Conservation (phyloP, 2,113 vertebrate species). For the Istiophorus platypterus region DNA sequence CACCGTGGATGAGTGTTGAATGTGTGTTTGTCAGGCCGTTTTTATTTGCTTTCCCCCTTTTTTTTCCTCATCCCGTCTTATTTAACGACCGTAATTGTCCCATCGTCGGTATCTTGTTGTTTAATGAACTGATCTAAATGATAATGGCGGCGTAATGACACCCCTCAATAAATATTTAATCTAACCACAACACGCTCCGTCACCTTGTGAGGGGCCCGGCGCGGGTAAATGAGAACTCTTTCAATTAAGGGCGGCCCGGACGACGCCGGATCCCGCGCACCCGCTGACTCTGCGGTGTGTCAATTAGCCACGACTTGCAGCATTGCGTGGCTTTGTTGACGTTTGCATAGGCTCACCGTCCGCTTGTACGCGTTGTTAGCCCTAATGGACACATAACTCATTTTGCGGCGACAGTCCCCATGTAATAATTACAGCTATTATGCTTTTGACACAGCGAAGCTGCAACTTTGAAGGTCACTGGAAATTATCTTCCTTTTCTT, state of each 20-base stretch:
- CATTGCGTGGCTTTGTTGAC: slow-evolving; percentile 54
- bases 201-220: slow-evolving; percentile 72
- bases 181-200: slow-evolving; percentile 75
- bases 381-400: slow-evolving; percentile 69
- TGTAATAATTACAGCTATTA: slow-evolving; percentile 75
- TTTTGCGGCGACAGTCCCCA: slow-evolving; percentile 51
- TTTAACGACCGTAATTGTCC: slow-evolving; percentile 82
- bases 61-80: slow-evolving; percentile 80
- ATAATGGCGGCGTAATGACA: slow-evolving; percentile 82
- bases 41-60: slow-evolving; percentile 54
- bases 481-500: slow-evolving; percentile 39
- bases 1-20: no score
- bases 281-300: slow-evolving; percentile 61
- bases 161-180: slow-evolving; percentile 85
- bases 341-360: slow-evolving; percentile 42
- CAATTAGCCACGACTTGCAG: slow-evolving; percentile 73
- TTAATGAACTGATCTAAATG: slow-evolving; percentile 87
- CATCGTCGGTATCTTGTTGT: slow-evolving; percentile 80
- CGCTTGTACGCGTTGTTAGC: slow-evolving; percentile 40
- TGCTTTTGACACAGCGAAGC: slow-evolving; percentile 44
- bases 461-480: slow-evolving; percentile 64
- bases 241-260: slow-evolving; percentile 64
- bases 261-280: slow-evolving; percentile 38
- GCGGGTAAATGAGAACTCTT: slow-evolving; percentile 55
- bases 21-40: background rate